Evolutionary conservation across 2,888 invertebrate species (phyloP), one percentile per base, ranked within the genome.

Genomic region (Pollenia amentaria): DNA sequence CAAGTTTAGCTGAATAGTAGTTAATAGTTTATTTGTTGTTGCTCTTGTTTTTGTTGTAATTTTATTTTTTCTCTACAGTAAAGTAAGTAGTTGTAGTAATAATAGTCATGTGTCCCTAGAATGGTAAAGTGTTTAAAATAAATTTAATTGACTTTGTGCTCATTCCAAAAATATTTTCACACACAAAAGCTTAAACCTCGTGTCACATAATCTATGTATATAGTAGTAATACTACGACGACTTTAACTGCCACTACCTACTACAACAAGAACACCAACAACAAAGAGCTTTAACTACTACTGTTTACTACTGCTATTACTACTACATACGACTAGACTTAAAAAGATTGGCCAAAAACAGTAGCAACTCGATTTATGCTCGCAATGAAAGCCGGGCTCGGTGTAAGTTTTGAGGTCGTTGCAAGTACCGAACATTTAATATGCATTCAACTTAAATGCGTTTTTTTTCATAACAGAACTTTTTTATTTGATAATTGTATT

Each of bases 111-210:
- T 87, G 87, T 87, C 87, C 87, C 87, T 87, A 87, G 87, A 87
- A 87, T 87, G 87, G 87, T 87, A 87, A 87, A 87, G 87, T 87
- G 87, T 87, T 87, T 84, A 87, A 85, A 85, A 85, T 87, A 87
- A 87, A 87, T 85, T 85, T 87, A 87, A 87, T 87, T 87, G 87
- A 87, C 87, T 87, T 87, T 87, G 87, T 87, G 87, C 87, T 87
- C 87, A 87, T 81, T 86, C 86, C 85, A 84, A 88, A 90, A 91
- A 91, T 91, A 91, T 90, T 90, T 91, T 91, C 92, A 91, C 91
- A 91, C 90, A 91, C 90, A 90, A 90, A 91, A 91, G 90, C 90
- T 90, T 89, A 89, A 90, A 90, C 89, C 80, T 84, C 84, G 87
- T 87, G 87, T 87, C 87, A 84, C 84, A 87, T 80, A 87, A 84